These are phyloP conservation scores for Bungarus multicinctus DNA, from an alignment of 2,113 vertebrate species.

Conservation along the genomic window DNA sequence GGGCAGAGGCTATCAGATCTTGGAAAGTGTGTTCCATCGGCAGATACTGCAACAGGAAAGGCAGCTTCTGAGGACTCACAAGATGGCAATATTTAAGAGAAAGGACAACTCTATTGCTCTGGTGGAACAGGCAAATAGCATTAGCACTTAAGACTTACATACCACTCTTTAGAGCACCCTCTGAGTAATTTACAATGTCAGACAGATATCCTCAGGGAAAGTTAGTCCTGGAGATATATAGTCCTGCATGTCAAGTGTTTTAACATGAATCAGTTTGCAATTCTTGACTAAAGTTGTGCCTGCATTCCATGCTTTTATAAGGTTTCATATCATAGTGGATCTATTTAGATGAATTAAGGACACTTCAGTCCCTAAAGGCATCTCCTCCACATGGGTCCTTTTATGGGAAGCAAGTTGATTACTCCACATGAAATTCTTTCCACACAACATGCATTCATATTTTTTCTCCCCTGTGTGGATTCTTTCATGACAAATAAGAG, in stretches of 20 bases:
- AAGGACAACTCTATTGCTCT: background rate
- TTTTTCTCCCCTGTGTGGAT: background rate
- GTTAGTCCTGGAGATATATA: background rate
- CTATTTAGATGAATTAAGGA: background rate
- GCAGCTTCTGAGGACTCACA: background rate
- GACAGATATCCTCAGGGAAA: background rate
- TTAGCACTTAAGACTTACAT: background rate
- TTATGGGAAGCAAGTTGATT: background rate
- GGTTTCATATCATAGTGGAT: background rate
- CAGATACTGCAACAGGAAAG: background rate
- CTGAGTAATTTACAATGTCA: background rate
- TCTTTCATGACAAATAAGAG: background rate
- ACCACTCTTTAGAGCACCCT: background rate
- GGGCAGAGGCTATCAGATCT: background rate
- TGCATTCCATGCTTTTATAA: background rate
- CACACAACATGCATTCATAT: background rate
- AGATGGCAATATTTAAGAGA: background rate
- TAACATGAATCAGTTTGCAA: background rate
- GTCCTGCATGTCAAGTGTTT: background rate
- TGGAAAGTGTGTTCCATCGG: background rate
- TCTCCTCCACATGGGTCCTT: background rate
- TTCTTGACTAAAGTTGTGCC: background rate
- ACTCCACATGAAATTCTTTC: background rate
- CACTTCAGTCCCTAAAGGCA: background rate
- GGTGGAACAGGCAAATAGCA: background rate